Conservation (phyloP, 64 coral and sea anemone species). For the Astreopora myriophthalma region DNA sequence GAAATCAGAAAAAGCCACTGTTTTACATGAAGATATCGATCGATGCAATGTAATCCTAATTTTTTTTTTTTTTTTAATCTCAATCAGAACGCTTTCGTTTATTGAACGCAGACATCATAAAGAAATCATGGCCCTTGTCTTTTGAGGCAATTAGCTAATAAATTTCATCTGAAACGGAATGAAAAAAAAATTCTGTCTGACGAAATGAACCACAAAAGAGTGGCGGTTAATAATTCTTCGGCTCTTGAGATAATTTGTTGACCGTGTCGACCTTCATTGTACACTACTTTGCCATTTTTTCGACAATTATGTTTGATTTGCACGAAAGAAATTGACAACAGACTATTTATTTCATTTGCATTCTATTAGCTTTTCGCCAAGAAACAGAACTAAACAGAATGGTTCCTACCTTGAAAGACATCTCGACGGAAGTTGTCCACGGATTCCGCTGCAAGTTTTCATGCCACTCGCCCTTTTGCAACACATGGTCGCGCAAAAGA, state of each 20-base stretch:
- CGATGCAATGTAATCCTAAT: too few species aligned
- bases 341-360: not conserved
- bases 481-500: conserved; percentile 63
- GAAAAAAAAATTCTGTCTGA: too few species aligned
- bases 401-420: conserved; percentile 70
- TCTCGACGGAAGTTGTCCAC: conserved; percentile 69
- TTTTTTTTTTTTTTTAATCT: too few species aligned
- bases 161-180: too few species aligned
- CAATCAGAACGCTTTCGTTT: too few species aligned
- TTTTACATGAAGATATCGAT: not conserved
- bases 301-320: too few species aligned
- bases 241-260: not conserved
- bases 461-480: conserved; percentile 85
- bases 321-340: too few species aligned
- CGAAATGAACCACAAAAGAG: not conserved
- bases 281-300: too few species aligned
- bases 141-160: too few species aligned
- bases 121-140: too few species aligned
- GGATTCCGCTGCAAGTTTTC: conserved; percentile 4
- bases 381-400: not conserved
- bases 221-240: not conserved
- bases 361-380: not conserved
- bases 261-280: not conserved
- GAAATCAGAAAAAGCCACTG: not conserved
- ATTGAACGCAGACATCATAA: too few species aligned